Conservation (phyloP, 2,113 vertebrate species). For the Hippoglossus stenolepis region DNA sequence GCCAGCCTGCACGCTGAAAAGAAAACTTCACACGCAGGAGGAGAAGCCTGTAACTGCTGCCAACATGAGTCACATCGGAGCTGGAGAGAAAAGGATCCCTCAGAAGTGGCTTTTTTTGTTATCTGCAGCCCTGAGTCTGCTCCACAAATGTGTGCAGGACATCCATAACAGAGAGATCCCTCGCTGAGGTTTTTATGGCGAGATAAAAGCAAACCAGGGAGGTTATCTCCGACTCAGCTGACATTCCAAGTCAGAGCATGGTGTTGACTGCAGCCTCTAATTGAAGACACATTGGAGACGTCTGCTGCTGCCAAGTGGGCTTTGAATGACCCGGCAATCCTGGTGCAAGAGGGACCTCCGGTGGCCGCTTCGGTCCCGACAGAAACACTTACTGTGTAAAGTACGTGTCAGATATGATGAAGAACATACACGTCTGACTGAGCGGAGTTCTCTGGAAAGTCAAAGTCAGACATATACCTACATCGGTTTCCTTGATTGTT, state of each 20-base stretch:
- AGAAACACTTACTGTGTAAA: background rate
- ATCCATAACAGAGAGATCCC: conserved; percentile 25
- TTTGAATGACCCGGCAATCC: conserved; percentile 15
- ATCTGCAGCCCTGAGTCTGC: conserved; percentile 44
- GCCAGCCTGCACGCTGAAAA: conserved; percentile 4
- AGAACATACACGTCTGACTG: conserved; percentile 4
- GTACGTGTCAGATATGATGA: conserved; percentile 6
- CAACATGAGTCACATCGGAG: conserved; percentile 25
- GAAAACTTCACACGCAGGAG: conserved; percentile 5
- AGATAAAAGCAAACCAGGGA: conserved; percentile 67
- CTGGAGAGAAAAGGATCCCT: conserved; percentile 39
- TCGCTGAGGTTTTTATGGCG: conserved; percentile 40
- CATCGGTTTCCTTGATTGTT: conserved; percentile 1
- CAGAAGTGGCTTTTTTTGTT: conserved; percentile 32
- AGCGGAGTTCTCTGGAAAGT: conserved; percentile 10
- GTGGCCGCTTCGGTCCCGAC: conserved; percentile 37
- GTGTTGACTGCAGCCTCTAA: conserved; percentile 72
- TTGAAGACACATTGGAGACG: conserved; percentile 77
- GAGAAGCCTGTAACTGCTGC: conserved; percentile 8
- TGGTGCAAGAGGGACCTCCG: conserved; percentile 77
- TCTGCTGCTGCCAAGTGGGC: conserved; percentile 30
- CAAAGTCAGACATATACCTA: background rate
- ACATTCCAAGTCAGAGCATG: conserved; percentile 72
- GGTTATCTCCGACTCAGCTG: conserved; percentile 71
- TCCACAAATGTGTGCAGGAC: conserved; percentile 54